Evolutionary conservation across 2,113 vertebrate genomes (phyloP).

Genomic region (Tenrec ecaudatus): DNA sequence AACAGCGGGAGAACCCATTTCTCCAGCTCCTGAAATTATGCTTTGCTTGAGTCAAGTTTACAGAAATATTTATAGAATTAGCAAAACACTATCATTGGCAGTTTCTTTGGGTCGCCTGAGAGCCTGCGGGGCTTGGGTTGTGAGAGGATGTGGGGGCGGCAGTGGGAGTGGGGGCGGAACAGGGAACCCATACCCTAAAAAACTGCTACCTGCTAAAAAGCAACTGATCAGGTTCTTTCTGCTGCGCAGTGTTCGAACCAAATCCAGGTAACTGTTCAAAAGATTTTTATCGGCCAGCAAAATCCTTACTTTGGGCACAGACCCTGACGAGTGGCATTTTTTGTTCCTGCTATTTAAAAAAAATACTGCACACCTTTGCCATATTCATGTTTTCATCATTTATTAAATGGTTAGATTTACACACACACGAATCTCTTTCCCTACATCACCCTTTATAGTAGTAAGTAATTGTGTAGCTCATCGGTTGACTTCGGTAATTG

Average conservation of each 20-base stretch:
- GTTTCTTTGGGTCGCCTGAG: constrained; percentile 73
- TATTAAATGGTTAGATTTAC: background rate
- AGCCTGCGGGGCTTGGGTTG: background rate
- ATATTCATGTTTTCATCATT: constrained; percentile 43
- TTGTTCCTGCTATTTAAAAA: background rate
- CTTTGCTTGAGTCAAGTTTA: constrained; percentile 66
- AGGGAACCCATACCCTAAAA: constrained; percentile 1
- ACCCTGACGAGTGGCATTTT: background rate
- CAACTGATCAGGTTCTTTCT: background rate
- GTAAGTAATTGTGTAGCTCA: background rate
- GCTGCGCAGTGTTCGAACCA: background rate
- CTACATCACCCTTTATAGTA: background rate
- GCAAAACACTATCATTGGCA: constrained; percentile 53
- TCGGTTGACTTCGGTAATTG: background rate
- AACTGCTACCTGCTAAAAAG: background rate
- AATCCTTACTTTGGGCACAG: constrained; percentile 8
- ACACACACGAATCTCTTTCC: background rate
- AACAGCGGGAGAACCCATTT: constrained; percentile 61
- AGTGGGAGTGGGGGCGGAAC: background rate
- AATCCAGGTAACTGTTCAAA: background rate
- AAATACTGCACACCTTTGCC: background rate
- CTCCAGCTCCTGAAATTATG: constrained; percentile 59
- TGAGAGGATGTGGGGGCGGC: background rate
- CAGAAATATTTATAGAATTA: constrained; percentile 70
- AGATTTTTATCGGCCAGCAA: background rate